Conservation (phyloP, 2,113 vertebrate genomes). For the Eudorcas thomsonii region DNA sequence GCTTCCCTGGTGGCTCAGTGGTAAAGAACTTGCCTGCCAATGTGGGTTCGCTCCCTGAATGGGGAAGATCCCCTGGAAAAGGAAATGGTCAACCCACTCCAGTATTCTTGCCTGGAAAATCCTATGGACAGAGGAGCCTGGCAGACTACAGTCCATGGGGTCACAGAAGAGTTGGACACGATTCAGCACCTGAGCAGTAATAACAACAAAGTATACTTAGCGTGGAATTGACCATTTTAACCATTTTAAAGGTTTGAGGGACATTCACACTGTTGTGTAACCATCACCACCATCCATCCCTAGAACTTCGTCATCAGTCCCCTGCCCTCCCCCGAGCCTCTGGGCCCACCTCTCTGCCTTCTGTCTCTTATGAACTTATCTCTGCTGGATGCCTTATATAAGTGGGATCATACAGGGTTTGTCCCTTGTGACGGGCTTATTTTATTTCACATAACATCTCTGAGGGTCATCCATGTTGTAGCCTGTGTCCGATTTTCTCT, state of each 20-base stretch:
- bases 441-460: neutral
- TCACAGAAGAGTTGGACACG: neutral
- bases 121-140: neutral
- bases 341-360: neutral
- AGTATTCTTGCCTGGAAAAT: neutral
- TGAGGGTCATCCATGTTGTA: neutral
- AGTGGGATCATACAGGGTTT: too few species aligned
- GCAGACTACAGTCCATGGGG: neutral
- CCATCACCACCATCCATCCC: neutral
- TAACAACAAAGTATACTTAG: neutral
- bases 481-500: neutral
- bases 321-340: neutral
- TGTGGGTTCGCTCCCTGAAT: neutral
- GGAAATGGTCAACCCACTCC: neutral
- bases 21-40: neutral
- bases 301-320: neutral
- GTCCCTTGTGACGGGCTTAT: neutral
- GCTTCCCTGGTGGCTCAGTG: neutral
- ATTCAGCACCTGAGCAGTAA: neutral
- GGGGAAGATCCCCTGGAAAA: neutral
- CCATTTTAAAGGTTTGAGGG: neutral
- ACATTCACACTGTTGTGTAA: neutral
- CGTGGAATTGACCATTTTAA: neutral
- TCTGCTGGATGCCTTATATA: accelerated
- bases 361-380: neutral